Conservation (phyloP, 2,888 invertebrate species). For the Glaucopsyche alexis region DNA sequence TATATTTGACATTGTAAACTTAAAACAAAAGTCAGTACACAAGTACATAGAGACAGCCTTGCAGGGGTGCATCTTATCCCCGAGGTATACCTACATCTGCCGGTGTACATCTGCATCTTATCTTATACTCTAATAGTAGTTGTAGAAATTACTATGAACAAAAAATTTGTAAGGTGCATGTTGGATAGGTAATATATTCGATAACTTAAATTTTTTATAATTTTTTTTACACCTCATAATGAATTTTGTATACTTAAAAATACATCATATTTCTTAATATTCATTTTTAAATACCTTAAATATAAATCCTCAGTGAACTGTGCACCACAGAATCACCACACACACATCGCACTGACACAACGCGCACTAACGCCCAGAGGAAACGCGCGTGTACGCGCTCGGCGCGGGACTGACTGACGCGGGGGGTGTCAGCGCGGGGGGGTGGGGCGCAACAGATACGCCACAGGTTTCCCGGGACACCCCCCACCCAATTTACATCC, state of each 20-base stretch:
- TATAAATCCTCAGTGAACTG: conserved; percentile 32
- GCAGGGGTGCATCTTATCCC: too few species aligned
- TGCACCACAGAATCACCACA: conserved; percentile 33
- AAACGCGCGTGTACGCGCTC: conserved; percentile 46
- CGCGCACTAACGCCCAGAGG: conserved; percentile 42
- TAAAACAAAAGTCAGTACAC: too few species aligned
- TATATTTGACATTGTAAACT: too few species aligned
- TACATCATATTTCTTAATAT: background rate
- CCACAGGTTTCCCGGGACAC: conserved; percentile 75
- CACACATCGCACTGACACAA: conserved; percentile 46
- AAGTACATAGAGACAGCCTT: too few species aligned
- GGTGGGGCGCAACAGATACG: conserved; percentile 76
- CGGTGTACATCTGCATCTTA: too few species aligned
- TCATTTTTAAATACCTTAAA: conserved; percentile 35
- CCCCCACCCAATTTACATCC: conserved; percentile 70
- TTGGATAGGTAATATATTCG: too few species aligned
- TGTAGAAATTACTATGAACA: too few species aligned
- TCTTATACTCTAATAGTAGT: too few species aligned
- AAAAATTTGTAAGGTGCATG: too few species aligned
- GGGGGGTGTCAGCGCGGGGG: conserved; percentile 44
- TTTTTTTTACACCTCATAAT: background rate
- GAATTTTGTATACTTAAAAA: background rate
- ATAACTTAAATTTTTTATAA: too few species aligned
- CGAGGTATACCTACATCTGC: too few species aligned
- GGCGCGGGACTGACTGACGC: conserved; percentile 39